Percentiles rank a stretch among this genome's conserved stretches.
Conservation (phyloP, 2,888 invertebrate genomes). For the Philopedon plagiatum region DNA sequence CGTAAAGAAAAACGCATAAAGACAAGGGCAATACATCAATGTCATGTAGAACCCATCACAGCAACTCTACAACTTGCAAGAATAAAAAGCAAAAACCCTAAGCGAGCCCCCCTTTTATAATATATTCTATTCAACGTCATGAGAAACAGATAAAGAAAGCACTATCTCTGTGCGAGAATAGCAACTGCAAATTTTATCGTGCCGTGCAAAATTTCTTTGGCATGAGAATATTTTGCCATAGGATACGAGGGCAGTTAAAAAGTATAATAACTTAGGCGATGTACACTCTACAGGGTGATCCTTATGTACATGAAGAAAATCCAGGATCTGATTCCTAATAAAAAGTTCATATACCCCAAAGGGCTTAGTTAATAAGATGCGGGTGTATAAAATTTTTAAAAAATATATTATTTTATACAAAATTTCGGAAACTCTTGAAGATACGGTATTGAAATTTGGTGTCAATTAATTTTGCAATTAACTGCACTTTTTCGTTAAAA, state of each 20-base stretch:
- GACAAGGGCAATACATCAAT: conserved; percentile 14
- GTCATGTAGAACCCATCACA: conserved; percentile 12
- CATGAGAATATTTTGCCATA: conserved; percentile 19
- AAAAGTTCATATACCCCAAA: too few relatives aligned
- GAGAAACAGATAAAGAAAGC: conserved; percentile 13
- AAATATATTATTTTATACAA: too few relatives aligned
- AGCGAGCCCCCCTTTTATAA: conserved; percentile 1
- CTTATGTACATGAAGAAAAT: too few relatives aligned
- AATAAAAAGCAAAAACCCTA: not conserved
- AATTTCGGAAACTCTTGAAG: too few relatives aligned
- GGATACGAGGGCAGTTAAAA: conserved; percentile 1
- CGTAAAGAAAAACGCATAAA: not conserved
- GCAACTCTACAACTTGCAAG: not conserved
- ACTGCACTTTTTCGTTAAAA: too few relatives aligned
- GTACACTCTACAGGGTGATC: too few relatives aligned
- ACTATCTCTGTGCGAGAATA: conserved; percentile 13
- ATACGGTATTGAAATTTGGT: too few relatives aligned
- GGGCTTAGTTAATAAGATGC: too few relatives aligned
- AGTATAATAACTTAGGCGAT: too few relatives aligned
- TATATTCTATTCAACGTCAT: conserved; percentile 19
- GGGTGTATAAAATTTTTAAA: too few relatives aligned
- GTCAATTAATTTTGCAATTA: too few relatives aligned
- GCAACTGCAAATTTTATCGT: not conserved
- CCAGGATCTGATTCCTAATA: too few relatives aligned
- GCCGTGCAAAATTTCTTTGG: conserved; percentile 14